phyloP scores from a whole-genome alignment of 2,888 invertebrate species.

The Ischnura elegans region DNA sequence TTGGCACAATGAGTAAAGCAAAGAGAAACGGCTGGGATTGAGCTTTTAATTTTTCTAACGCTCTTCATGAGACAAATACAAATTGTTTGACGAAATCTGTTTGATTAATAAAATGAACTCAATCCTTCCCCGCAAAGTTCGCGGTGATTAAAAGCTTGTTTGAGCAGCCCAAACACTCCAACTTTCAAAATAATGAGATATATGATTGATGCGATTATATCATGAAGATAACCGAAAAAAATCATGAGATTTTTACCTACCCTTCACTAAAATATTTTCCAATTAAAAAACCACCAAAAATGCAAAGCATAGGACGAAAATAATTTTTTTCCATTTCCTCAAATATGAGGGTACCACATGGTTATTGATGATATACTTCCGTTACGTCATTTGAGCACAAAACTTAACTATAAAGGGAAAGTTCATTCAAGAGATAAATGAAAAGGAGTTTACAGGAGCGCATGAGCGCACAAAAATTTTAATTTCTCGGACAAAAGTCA shows the following conservation, averaged over 20 bases:
- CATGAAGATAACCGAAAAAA: not conserved
- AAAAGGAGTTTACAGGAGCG: no score
- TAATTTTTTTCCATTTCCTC: no score
- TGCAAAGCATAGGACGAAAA: not conserved
- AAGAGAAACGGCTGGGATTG: not conserved
- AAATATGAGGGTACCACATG: no score
- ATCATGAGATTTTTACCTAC: not conserved
- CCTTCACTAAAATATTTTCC: not conserved
- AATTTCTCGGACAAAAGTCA: no score
- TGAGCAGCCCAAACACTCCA: not conserved
- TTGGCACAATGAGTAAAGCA: not conserved
- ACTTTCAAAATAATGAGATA: constrained; percentile 6
- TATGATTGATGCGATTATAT: not conserved
- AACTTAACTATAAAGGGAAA: no score
- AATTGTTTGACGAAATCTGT: not conserved
- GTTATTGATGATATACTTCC: no score
- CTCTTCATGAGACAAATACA: not conserved
- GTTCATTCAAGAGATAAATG: no score
- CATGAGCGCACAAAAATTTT: no score
- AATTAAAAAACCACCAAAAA: not conserved
- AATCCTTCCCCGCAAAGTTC: not conserved
- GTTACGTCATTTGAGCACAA: no score
- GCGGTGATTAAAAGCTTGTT: not conserved
- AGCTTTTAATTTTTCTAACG: not conserved
- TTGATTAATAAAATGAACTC: constrained; percentile 1